Evolutionary conservation across 2,888 invertebrate species (phyloP).

Genomic region (Acanthopleura granulata): DNA sequence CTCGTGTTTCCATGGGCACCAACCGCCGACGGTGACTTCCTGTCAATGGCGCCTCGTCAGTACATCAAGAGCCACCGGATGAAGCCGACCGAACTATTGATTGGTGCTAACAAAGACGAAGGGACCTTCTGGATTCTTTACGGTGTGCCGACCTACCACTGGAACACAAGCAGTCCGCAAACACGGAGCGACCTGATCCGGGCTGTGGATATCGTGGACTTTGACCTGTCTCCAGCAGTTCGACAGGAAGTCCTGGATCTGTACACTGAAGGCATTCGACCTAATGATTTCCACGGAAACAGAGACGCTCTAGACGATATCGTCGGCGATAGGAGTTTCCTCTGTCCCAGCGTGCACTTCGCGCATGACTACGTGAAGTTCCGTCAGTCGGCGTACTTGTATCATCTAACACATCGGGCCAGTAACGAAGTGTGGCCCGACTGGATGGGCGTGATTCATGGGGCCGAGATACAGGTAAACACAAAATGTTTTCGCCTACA

Average conservation of each 20-base stretch:
- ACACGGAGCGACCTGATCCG: conserved; percentile 26
- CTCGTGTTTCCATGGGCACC: conserved; percentile 91
- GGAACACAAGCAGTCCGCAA: conserved; percentile 31
- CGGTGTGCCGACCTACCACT: conserved; percentile 77
- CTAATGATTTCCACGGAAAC: conserved; percentile 76
- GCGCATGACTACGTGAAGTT: conserved; percentile 88
- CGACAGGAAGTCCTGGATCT: conserved; percentile 84
- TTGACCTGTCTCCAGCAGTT: conserved; percentile 74
- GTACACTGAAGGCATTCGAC: conserved; percentile 82
- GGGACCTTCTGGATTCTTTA: conserved; percentile 94
- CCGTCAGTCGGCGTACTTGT: conserved; percentile 79
- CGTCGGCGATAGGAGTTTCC: conserved; percentile 94
- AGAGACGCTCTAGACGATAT: conserved; percentile 89
- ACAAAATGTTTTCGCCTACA: too few species aligned
- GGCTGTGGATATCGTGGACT: conserved; percentile 31
- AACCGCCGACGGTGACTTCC: conserved; percentile 89
- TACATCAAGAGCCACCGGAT: conserved; percentile 79
- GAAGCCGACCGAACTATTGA: conserved; percentile 89
- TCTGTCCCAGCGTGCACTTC: conserved; percentile 88
- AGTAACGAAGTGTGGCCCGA: conserved; percentile 89
- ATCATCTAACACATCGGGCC: conserved; percentile 65
- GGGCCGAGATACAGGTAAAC: conserved; percentile 85
- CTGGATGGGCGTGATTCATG: conserved; percentile 95
- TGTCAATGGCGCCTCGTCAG: conserved; percentile 81
- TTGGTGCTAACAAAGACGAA: conserved; percentile 93